phyloP scores from a whole-genome alignment of 2,797 vertebrate species.

The Anableps anableps region DNA sequence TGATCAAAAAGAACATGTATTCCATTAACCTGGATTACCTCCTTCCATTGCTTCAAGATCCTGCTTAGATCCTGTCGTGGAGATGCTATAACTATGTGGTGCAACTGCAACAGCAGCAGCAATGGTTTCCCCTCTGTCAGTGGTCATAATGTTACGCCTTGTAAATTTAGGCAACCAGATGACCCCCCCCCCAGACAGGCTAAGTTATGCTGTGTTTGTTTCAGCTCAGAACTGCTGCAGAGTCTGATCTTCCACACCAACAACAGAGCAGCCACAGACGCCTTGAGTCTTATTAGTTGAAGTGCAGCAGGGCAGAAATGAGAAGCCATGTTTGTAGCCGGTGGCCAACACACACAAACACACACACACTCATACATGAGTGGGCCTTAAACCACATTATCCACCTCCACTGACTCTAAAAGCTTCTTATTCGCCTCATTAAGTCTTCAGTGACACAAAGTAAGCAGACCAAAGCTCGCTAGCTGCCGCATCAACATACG shows the following conservation, averaged over 20 bases:
- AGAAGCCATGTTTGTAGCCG: constrained; percentile 51
- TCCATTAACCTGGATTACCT: background rate
- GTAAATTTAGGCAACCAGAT: background rate
- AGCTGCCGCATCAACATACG: constrained; percentile 39
- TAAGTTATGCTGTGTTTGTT: constrained; percentile 9
- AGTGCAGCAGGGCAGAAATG: constrained; percentile 62
- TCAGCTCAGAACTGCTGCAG: constrained; percentile 22
- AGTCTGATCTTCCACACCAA: constrained; percentile 12
- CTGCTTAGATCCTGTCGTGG: background rate
- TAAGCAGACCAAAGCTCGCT: constrained; percentile 70
- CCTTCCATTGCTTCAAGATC: background rate
- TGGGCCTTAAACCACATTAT: constrained; percentile 71
- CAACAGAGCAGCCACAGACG: constrained; percentile 28
- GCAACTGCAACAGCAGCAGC: background rate
- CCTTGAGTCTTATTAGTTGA: constrained; percentile 54
- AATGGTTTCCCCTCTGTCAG: background rate
- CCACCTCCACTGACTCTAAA: constrained; percentile 82
- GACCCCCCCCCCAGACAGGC: background rate
- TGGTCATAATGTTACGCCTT: constrained; percentile 5
- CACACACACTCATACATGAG: constrained; percentile 39
- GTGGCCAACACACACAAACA: constrained; percentile 44
- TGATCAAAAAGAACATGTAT: too few species aligned
- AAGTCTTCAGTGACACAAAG: constrained; percentile 80
- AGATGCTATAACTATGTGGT: background rate
- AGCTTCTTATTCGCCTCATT: constrained; percentile 83